These are phyloP conservation scores for Dufourea novaeangliae DNA, from an alignment of 1,140 invertebrate genomes.

Conservation along the genomic window DNA sequence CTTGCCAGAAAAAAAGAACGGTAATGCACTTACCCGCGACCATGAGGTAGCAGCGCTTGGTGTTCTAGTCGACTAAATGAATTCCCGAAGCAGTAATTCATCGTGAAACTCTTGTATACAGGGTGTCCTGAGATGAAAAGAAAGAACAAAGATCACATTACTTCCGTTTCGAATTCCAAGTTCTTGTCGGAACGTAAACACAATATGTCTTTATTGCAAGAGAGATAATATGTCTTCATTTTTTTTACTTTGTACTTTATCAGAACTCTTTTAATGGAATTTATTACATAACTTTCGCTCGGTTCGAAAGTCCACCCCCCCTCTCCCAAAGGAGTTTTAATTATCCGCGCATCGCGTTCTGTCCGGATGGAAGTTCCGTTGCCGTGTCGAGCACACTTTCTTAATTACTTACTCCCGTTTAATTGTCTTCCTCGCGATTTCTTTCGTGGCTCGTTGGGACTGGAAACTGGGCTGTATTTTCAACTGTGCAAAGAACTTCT, in stretches of 20 bases:
- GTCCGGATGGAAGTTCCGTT: background rate
- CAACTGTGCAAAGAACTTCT: no score
- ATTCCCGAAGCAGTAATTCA: constrained; percentile 49
- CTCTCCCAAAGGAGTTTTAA: background rate
- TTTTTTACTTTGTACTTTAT: background rate
- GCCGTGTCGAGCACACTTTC: background rate
- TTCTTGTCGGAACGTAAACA: no score
- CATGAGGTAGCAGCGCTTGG: background rate
- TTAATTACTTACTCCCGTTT: constrained; percentile 6
- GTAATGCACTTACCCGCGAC: constrained; percentile 43
- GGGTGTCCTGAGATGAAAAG: background rate
- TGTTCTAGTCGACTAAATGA: constrained; percentile 36
- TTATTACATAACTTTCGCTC: background rate
- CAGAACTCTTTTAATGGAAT: background rate
- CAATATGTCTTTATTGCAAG: no score
- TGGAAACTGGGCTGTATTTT: background rate
- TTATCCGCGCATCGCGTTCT: background rate
- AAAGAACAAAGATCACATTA: no score
- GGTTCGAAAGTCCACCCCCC: background rate
- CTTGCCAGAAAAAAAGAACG: constrained; percentile 26
- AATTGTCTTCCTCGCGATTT: background rate
- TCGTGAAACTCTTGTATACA: constrained; percentile 30
- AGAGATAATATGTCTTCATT: no score
- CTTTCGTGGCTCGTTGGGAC: background rate
- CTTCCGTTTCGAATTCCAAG: no score